Conservation (phyloP, 1,140 invertebrate genomes). For the Solenopsis invicta region DNA sequence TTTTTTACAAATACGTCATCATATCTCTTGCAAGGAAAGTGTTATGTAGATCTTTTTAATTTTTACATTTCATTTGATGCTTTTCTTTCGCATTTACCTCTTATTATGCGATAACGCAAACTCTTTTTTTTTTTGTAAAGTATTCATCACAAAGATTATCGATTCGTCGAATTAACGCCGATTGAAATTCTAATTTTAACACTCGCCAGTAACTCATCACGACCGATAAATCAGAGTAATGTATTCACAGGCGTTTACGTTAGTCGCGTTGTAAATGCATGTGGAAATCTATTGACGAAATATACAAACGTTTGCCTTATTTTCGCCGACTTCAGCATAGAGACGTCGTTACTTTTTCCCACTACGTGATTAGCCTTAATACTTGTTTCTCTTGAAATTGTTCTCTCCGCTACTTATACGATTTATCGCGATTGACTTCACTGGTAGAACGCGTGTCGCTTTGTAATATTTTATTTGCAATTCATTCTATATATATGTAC, state of each 20-base stretch:
- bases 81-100: constrained; percentile 16
- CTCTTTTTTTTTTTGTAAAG: background rate
- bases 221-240: constrained; percentile 35
- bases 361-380: constrained; percentile 55
- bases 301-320: constrained; percentile 60
- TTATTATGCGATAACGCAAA: constrained; percentile 17
- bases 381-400: constrained; percentile 55
- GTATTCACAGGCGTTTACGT: constrained; percentile 24
- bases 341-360: constrained; percentile 33
- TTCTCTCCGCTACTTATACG: constrained; percentile 57
- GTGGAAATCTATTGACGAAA: constrained; percentile 48
- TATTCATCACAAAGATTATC: constrained; percentile 10
- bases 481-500: constrained; percentile 63
- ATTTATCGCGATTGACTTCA: constrained; percentile 63
- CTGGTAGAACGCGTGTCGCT: constrained; percentile 51
- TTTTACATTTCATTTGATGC: constrained; percentile 36
- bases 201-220: constrained; percentile 18
- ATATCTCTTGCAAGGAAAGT: constrained; percentile 32
- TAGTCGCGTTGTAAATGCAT: constrained; percentile 21
- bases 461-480: constrained; percentile 60
- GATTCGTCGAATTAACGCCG: constrained; percentile 12
- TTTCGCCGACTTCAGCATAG: constrained; percentile 43
- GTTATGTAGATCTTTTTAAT: background rate
- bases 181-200: constrained; percentile 34
- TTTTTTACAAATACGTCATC: constrained; percentile 46